A percentile compares a stretch with the other conserved stretches of the same genome.
phyloP scores from a whole-genome alignment of 2,888 invertebrate genomes.

The Heteromurus nitidus region DNA sequence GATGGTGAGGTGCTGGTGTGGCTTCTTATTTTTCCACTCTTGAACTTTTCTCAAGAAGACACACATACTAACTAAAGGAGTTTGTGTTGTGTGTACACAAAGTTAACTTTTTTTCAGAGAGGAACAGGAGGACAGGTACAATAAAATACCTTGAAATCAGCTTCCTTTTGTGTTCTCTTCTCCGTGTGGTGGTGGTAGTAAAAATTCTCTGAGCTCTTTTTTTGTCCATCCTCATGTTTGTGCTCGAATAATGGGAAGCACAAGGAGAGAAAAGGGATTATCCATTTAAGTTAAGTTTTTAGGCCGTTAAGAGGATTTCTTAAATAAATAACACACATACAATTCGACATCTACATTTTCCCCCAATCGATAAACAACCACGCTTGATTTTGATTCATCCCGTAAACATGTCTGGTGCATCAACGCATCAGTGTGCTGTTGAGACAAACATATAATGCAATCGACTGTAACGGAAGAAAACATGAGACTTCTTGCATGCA shows the following conservation, averaged over 20 bases:
- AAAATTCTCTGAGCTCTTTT: neutral
- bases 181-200: neutral
- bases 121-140: too few relatives aligned
- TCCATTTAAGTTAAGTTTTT: constrained; percentile 23
- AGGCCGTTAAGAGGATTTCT: constrained; percentile 49
- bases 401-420: too few relatives aligned
- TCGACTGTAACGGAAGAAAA: too few relatives aligned
- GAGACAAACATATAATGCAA: too few relatives aligned
- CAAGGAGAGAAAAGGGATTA: neutral
- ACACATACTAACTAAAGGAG: too few relatives aligned
- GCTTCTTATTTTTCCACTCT: too few relatives aligned
- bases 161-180: neutral
- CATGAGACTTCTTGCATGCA: too few relatives aligned
- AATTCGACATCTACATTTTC: constrained; percentile 10
- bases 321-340: constrained; percentile 30
- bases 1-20: too few relatives aligned
- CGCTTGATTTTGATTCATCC: too few relatives aligned
- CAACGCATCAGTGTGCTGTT: too few relatives aligned
- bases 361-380: constrained; percentile 26
- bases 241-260: too few relatives aligned
- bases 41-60: neutral
- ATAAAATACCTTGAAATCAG: constrained; percentile 20
- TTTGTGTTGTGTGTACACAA: neutral
- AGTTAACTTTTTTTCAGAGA: neutral
- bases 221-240: too few relatives aligned